Conservation (phyloP, 2,888 invertebrate species). For the Arctia plantaginis region DNA sequence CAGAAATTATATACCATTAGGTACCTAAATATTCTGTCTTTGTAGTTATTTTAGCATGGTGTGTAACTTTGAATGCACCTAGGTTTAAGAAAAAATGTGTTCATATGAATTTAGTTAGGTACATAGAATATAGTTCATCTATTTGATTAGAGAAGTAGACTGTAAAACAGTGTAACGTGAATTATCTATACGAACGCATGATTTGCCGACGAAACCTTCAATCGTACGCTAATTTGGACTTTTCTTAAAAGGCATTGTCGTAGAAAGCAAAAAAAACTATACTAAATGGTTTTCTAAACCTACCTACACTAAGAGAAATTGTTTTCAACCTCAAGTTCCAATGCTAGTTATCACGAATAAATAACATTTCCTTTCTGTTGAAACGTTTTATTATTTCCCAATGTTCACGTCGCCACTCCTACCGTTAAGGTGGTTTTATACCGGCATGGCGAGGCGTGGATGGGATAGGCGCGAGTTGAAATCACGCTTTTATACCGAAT, state of each 20-base stretch:
- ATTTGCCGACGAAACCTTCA: slow-evolving; percentile 49
- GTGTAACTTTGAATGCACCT: slow-evolving; percentile 77
- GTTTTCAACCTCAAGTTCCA: slow-evolving; percentile 45
- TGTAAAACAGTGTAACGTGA: slow-evolving; percentile 80
- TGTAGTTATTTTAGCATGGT: slow-evolving; percentile 71
- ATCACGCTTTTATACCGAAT: no score
- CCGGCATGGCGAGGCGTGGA: no score
- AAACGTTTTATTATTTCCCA: slow-evolving; percentile 52
- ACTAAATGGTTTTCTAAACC: no score
- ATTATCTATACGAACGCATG: slow-evolving; percentile 53
- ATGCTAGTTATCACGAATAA: slow-evolving; percentile 68
- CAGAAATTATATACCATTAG: slow-evolving; percentile 53
- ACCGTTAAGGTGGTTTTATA: no score
- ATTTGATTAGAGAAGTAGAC: slow-evolving; percentile 74
- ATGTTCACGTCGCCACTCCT: neutral
- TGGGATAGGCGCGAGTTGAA: no score
- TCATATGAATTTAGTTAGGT: slow-evolving; percentile 84
- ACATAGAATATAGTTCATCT: slow-evolving; percentile 78
- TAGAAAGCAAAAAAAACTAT: slow-evolving; percentile 39
- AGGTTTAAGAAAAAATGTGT: slow-evolving; percentile 84
- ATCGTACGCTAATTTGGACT: slow-evolving; percentile 42
- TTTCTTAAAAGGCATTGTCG: slow-evolving; percentile 27
- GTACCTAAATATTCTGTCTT: slow-evolving; percentile 58
- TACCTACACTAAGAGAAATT: slow-evolving; percentile 38
- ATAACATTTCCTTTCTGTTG: slow-evolving; percentile 74